phyloP scores from a whole-genome alignment of 2,888 invertebrate species.

The Pecten maximus region DNA sequence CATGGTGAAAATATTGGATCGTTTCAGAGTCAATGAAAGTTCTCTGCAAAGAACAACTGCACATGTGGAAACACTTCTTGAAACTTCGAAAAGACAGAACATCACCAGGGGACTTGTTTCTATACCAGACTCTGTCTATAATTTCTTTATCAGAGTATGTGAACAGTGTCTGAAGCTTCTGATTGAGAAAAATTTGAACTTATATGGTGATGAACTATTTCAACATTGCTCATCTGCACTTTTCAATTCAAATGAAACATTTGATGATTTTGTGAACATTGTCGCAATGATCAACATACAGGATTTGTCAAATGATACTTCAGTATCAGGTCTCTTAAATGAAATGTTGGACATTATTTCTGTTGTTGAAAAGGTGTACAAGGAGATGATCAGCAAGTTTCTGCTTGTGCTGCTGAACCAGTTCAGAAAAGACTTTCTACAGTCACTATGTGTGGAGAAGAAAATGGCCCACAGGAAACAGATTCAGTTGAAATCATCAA shows the following conservation, averaged over 20 bases:
- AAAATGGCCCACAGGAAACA: slow-evolving; percentile 54
- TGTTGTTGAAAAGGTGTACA: no score
- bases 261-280: not conserved
- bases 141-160: slow-evolving; percentile 35
- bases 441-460: slow-evolving; percentile 44
- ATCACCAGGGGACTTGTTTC: slow-evolving; percentile 34
- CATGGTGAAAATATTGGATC: not conserved
- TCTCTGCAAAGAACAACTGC: not conserved
- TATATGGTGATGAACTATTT: not conserved
- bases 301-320: not conserved
- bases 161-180: slow-evolving; percentile 13
- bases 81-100: slow-evolving; percentile 7
- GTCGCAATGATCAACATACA: not conserved
- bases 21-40: slow-evolving; percentile 1
- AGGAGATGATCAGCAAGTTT: slow-evolving; percentile 10
- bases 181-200: slow-evolving; percentile 37
- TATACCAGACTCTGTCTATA: slow-evolving; percentile 36
- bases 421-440: slow-evolving; percentile 43
- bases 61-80: not conserved
- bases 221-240: not conserved
- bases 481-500: slow-evolving; percentile 40
- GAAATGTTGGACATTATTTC: no score
- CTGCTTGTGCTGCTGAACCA: slow-evolving; percentile 44
- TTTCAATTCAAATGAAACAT: not conserved
- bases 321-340: no score